A percentile compares a stretch with the other conserved stretches of the same genome.
Conservation (phyloP, 2,888 invertebrate genomes). For the Malthinus seriepunctatus region DNA sequence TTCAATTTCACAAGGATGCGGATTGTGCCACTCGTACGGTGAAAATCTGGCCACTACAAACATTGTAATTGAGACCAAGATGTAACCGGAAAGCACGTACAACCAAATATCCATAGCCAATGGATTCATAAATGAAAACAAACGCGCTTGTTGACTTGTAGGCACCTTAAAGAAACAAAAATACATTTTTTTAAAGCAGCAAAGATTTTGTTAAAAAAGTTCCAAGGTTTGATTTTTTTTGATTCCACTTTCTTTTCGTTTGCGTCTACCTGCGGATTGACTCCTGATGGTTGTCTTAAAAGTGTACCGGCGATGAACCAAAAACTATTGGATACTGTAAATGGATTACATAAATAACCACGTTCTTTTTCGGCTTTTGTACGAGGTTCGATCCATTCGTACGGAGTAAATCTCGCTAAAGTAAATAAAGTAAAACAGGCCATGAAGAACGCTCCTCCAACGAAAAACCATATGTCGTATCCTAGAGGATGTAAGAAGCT, state of each 20-base stretch:
- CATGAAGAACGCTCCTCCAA: constrained; percentile 64
- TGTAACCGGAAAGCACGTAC: constrained; percentile 78
- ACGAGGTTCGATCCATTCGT: constrained; percentile 64
- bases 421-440: constrained; percentile 63
- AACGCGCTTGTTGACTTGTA: constrained; percentile 68
- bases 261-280: constrained; percentile 60
- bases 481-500: constrained; percentile 69
- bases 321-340: constrained; percentile 66
- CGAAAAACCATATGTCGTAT: constrained; percentile 67
- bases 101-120: constrained; percentile 86
- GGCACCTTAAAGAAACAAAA: constrained; percentile 61
- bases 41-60: constrained; percentile 80
- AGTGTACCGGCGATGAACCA: constrained; percentile 71
- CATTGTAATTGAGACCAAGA: constrained; percentile 76
- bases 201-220: constrained; percentile 7
- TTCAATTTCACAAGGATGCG: constrained; percentile 69
- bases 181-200: neutral
- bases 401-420: constrained; percentile 64
- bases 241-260: neutral
- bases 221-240: constrained; percentile 18
- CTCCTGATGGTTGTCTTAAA: constrained; percentile 64
- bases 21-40: constrained; percentile 80
- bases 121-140: constrained; percentile 87
- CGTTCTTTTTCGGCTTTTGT: constrained; percentile 44
- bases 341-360: constrained; percentile 58